Conservation (phyloP, 2,797 vertebrate species). For the Uromys caudimaculatus region DNA sequence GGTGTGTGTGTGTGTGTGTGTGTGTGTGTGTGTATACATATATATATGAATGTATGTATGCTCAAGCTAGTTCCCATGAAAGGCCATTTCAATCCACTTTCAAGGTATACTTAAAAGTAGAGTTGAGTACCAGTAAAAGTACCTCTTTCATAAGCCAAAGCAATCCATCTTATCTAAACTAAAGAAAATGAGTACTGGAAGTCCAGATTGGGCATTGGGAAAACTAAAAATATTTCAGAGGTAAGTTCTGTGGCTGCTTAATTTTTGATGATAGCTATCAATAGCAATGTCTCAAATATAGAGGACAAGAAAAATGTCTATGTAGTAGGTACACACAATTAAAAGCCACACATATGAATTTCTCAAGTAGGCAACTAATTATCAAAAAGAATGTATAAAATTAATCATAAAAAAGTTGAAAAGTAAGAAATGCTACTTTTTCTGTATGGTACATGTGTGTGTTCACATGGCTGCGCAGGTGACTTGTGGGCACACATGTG, state of each 20-base stretch:
- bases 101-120: slow-evolving; percentile 54
- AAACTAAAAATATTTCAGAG: slow-evolving; percentile 66
- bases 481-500: background rate
- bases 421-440: background rate
- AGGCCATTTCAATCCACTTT: slow-evolving; percentile 51
- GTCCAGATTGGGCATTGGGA: background rate
- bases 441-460: background rate
- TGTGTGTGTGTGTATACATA: background rate
- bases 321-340: background rate
- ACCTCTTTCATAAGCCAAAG: slow-evolving; percentile 29
- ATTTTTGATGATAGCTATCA: slow-evolving; percentile 60
- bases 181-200: slow-evolving; percentile 61
- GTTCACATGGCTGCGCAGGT: background rate
- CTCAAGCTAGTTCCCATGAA: background rate
- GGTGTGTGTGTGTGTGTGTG: too few relatives aligned
- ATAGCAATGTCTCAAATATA: slow-evolving; percentile 30
- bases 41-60: background rate
- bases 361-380: background rate
- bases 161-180: slow-evolving; percentile 43
- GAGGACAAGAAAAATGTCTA: slow-evolving; percentile 34
- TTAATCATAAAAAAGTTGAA: background rate
- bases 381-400: background rate
- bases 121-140: slow-evolving; percentile 44
- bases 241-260: slow-evolving; percentile 47
- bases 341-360: background rate